phyloP scores from a whole-genome alignment of 1,140 invertebrate species.

The Drosophila setifemur region DNA sequence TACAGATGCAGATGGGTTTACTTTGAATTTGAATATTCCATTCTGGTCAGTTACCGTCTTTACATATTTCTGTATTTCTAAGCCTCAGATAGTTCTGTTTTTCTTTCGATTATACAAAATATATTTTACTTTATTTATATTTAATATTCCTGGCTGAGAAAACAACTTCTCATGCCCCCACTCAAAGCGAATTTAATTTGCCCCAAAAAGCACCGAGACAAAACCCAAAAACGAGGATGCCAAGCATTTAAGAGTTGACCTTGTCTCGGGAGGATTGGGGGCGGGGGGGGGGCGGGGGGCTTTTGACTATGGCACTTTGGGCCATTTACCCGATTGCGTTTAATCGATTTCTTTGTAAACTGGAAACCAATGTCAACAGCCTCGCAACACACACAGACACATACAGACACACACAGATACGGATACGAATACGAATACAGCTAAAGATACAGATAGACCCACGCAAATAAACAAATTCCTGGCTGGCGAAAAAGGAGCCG shows the following conservation, averaged over 20 bases:
- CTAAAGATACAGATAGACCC: slow-evolving; percentile 13
- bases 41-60: too few relatives aligned
- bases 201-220: slow-evolving; percentile 26
- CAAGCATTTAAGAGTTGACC: slow-evolving; percentile 57
- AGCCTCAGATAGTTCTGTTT: neutral
- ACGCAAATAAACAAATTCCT: slow-evolving; percentile 48
- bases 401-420: slow-evolving; percentile 14
- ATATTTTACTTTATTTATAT: slow-evolving; percentile 8
- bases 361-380: slow-evolving; percentile 66
- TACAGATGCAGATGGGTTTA: too few relatives aligned
- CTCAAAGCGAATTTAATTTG: slow-evolving; percentile 28
- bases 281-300: slow-evolving; percentile 6
- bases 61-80: neutral
- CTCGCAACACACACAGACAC: slow-evolving; percentile 26
- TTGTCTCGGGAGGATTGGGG: slow-evolving; percentile 22
- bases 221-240: slow-evolving; percentile 17
- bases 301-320: slow-evolving; percentile 29
- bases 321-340: slow-evolving; percentile 62
- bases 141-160: neutral
- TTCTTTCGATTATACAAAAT: neutral
- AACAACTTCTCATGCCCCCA: neutral
- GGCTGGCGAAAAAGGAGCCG: slow-evolving; percentile 35
- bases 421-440: slow-evolving; percentile 3
- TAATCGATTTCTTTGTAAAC: slow-evolving; percentile 67
- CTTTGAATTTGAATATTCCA: neutral